phyloP scores from a whole-genome alignment of 2,797 vertebrate species.

The Lepus townsendii region DNA sequence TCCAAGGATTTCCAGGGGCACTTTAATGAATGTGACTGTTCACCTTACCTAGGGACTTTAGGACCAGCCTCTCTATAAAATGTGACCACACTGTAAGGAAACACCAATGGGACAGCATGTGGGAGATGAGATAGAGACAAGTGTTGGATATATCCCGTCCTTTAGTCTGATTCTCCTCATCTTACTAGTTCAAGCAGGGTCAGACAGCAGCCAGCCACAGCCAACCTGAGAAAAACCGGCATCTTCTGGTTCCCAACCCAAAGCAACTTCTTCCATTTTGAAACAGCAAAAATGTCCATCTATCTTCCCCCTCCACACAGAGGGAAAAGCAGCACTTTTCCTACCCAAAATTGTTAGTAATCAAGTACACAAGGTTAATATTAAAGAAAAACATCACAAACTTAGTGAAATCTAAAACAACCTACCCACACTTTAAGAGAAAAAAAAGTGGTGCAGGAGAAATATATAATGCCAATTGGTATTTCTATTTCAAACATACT shows the following conservation, averaged over 20 bases:
- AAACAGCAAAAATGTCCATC: neutral
- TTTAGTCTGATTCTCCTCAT: neutral
- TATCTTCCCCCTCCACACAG: neutral
- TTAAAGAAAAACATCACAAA: neutral
- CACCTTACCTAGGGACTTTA: neutral
- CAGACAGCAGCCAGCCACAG: neutral
- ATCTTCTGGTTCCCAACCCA: neutral
- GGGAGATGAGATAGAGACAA: neutral
- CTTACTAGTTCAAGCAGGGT: neutral
- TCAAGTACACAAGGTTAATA: neutral
- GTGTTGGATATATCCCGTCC: neutral
- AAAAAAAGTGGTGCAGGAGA: neutral
- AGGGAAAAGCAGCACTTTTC: neutral
- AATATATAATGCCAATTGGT: neutral
- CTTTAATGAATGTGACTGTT: neutral
- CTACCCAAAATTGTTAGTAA: neutral
- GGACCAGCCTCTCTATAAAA: conserved; percentile 23
- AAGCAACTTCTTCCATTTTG: neutral
- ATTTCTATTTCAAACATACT: neutral
- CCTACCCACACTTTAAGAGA: neutral
- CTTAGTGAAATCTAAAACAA: conserved; percentile 44
- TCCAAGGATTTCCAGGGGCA: neutral
- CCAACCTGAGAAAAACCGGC: neutral
- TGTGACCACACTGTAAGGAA: neutral
- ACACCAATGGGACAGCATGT: neutral